Evolutionary conservation across 2,888 invertebrate genomes (phyloP).

Genomic region (Phorcus lineatus): DNA sequence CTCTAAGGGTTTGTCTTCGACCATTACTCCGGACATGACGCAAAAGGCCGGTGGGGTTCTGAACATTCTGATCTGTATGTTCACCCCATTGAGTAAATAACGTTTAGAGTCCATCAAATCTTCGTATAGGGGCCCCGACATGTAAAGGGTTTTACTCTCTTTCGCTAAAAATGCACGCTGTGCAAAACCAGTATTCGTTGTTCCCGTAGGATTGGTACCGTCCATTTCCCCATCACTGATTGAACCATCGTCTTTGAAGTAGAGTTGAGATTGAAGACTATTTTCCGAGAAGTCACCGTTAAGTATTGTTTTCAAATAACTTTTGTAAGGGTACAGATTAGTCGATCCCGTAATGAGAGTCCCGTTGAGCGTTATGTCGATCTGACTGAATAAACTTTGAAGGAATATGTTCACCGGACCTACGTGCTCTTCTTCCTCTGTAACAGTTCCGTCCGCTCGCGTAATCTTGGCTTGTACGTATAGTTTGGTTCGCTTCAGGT

Average conservation of each 20-base stretch:
- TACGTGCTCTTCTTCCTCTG: constrained; percentile 21
- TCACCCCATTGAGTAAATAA: constrained; percentile 33
- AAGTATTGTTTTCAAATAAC: constrained; percentile 35
- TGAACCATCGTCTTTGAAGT: background rate
- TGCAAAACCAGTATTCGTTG: background rate
- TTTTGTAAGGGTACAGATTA: constrained; percentile 42
- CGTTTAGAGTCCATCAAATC: constrained; percentile 22
- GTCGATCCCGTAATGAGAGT: constrained; percentile 26
- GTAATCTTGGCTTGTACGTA: constrained; percentile 36
- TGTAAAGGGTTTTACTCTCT: constrained; percentile 21
- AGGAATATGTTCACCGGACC: constrained; percentile 35
- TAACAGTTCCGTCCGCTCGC: constrained; percentile 26
- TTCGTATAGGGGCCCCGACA: constrained; percentile 22
- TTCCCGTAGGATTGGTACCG: background rate
- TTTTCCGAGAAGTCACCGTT: background rate
- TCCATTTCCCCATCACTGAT: background rate
- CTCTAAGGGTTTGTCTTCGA: background rate
- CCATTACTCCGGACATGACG: background rate
- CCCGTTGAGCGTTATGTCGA: constrained; percentile 39
- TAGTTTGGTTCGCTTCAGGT: constrained; percentile 35
- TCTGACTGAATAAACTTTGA: constrained; percentile 35
- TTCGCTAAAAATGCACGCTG: background rate
- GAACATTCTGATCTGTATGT: constrained; percentile 20
- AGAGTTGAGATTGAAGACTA: background rate
- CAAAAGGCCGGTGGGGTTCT: constrained; percentile 3